Evolutionary conservation across 53 echinoderm and acorn worm species (phyloP).

Genomic region (Apostichopus leukothele): DNA sequence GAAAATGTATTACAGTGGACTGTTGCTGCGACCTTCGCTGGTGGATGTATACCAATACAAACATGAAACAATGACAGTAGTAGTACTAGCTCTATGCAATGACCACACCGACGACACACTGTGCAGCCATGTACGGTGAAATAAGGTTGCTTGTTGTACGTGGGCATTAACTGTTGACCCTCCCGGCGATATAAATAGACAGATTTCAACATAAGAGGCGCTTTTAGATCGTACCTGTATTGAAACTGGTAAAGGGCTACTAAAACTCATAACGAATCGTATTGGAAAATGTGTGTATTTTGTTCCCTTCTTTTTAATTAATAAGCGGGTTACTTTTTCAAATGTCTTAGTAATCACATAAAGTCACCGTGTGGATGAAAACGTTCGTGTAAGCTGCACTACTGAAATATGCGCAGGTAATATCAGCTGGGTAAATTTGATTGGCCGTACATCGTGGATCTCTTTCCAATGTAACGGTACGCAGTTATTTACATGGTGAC

Average conservation of each 20-base stretch:
- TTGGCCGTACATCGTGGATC: background rate
- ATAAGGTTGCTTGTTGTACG: background rate
- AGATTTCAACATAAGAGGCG: too few relatives aligned
- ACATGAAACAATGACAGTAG: slow-evolving; percentile 3
- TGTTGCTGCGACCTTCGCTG: slow-evolving; percentile 19
- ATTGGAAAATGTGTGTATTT: too few relatives aligned
- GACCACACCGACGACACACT: slow-evolving; percentile 16
- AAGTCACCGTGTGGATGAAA: too few relatives aligned
- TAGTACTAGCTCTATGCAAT: background rate
- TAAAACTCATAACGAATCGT: too few relatives aligned
- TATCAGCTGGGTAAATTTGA: background rate
- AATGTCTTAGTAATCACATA: too few relatives aligned
- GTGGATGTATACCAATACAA: background rate
- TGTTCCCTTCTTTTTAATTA: too few relatives aligned
- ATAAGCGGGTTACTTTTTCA: too few relatives aligned
- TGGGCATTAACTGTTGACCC: slow-evolving; percentile 18
- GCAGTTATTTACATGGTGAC: slow-evolving; percentile 14
- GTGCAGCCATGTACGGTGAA: background rate
- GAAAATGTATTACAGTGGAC: slow-evolving; percentile 3
- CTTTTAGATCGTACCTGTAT: too few relatives aligned
- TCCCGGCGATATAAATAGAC: background rate
- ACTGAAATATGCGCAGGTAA: too few relatives aligned
- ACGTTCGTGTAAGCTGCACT: too few relatives aligned
- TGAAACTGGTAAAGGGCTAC: too few relatives aligned
- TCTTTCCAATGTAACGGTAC: background rate